phyloP scores from a whole-genome alignment of 1,140 invertebrate genomes.

The honey bee (Apis mellifera) region Amel_HAv3.1 CM009940.2:4709501-4710000 shows the following conservation, averaged over 20 bases:
- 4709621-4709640: slow-evolving; percentile 13
- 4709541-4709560: background rate
- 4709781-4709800: background rate
- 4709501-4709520: background rate
- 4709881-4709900: slow-evolving; percentile 78
- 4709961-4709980: slow-evolving; percentile 32
- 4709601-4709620: too few species aligned
- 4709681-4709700: background rate
- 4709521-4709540: background rate
- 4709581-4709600: background rate
- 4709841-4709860: slow-evolving; percentile 51
- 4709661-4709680: slow-evolving; percentile 23
- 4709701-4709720: background rate
- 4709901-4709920: slow-evolving; percentile 79
- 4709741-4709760: background rate
- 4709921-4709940: slow-evolving; percentile 82
- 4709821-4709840: slow-evolving; percentile 33
- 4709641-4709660: slow-evolving; percentile 8
- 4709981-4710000: slow-evolving; percentile 26
- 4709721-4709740: slow-evolving; percentile 34
- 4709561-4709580: background rate
- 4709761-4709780: background rate
- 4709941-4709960: slow-evolving; percentile 64
- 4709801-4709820: slow-evolving; percentile 34
- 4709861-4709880: slow-evolving; percentile 72